Base-by-base conservation (phyloP, 1,140 invertebrate genomes). In the Trypoxylus dichotomus region DNA sequence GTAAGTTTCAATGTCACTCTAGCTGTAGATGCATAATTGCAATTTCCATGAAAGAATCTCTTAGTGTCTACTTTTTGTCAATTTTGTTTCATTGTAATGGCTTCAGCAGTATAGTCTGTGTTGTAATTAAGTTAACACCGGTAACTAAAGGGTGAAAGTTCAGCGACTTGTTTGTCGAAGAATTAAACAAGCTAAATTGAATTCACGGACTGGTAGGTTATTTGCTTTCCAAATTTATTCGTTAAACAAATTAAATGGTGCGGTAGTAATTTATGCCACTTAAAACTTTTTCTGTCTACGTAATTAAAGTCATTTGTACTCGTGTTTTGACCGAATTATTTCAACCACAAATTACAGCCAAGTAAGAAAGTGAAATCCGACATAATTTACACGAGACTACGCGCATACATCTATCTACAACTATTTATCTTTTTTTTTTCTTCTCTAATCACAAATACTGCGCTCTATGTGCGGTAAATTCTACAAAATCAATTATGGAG, bases 281-380 rank as follows among this genome's bases (percentile, higher is more conserved):
- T 68, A 68, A 63, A 68, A 68, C 60, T 68, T 68, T 68, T 68
- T 68, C 60, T 68, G 60, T 68, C 60, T 68, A 13, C 60, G 2
- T 68, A 68, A 27, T 68, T 21, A 68, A 29, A 29, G 60, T 24
- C 24, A 13, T 68, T 68, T 68, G 60, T 3, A 11, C 27, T 24
- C 27, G 60, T 68, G 60, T 68, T 19, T 68, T 6, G 60, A 68
- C 60, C 60, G 60, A 68, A 68, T 68, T 68, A 68, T 68, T 68
- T 29, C 60, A 25, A 68, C 60, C 60, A 68, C 60, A 68, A 68
- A 68, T 68, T 68, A 29, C 2, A 0, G 0, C 32, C 5, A 37
- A 11, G 21, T 68, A 68, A 68, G 27, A 68, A 68, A 68, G 60
- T 25, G 24, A 29, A 58, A 68, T 68, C 27, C 11, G 15, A n/a